Conservation (phyloP, 2,888 invertebrate genomes). For the Drepanosiphum platanoidis region DNA sequence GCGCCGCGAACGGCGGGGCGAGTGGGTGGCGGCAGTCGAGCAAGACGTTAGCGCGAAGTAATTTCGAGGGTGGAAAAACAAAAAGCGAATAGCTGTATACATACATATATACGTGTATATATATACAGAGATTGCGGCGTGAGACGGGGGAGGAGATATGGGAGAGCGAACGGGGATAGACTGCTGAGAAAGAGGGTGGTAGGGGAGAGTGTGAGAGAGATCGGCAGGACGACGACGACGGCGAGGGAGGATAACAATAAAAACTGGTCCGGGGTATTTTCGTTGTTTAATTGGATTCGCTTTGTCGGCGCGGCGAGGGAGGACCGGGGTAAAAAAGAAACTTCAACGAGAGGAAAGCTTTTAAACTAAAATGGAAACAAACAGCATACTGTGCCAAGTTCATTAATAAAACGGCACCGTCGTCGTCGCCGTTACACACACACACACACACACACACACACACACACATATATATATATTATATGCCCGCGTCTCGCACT, state of each 20-base stretch:
- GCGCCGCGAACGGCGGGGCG: not conserved
- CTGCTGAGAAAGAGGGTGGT: too few relatives aligned
- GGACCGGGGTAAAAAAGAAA: slow-evolving; percentile 11
- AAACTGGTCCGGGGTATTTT: slow-evolving; percentile 59
- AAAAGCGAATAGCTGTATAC: slow-evolving; percentile 19
- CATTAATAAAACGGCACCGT: slow-evolving; percentile 62
- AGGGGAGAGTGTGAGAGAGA: not conserved
- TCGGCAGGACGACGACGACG: not conserved
- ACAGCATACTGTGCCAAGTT: slow-evolving; percentile 63
- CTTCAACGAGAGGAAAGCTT: slow-evolving; percentile 54
- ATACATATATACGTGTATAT: not conserved
- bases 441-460: too few relatives aligned
- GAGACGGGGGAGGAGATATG: not conserved
- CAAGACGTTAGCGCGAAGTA: slow-evolving; percentile 50
- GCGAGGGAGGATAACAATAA: slow-evolving; percentile 47
- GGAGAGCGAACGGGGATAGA: not conserved
- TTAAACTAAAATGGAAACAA: slow-evolving; percentile 63
- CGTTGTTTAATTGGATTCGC: slow-evolving; percentile 61
- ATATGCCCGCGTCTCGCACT: slow-evolving; percentile 4
- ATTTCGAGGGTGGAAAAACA: slow-evolving; percentile 61
- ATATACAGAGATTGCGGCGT: not conserved
- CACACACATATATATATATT: too few relatives aligned
- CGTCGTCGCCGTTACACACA: too few relatives aligned
- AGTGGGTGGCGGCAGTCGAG: slow-evolving; percentile 17
- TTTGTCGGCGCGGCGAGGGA: slow-evolving; percentile 32